Evolutionary conservation across 1,140 invertebrate species (phyloP).

Genomic region (Hylyphantes graminicola): DNA sequence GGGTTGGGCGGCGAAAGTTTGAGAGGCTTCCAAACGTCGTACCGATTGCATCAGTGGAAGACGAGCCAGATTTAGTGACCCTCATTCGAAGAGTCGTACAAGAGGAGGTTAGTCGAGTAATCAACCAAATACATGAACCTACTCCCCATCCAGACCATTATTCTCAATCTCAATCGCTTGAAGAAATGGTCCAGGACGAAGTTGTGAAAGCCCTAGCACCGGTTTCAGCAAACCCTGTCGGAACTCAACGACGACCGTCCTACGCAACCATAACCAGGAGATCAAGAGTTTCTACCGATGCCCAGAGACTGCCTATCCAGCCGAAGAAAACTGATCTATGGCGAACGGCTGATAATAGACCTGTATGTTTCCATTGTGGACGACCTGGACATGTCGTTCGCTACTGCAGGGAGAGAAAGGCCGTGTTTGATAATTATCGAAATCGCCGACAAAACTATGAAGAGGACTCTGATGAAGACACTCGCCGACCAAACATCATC

Average conservation of each 20-base stretch:
- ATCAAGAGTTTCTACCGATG: background rate
- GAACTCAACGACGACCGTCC: background rate
- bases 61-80: background rate
- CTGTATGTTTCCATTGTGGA: slow-evolving; percentile 3
- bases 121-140: background rate
- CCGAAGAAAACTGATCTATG: slow-evolving; percentile 16
- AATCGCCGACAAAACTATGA: background rate
- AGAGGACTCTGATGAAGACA: background rate
- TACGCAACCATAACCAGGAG: background rate
- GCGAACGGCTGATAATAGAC: background rate
- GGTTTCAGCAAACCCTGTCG: background rate
- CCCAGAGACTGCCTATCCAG: background rate
- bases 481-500: background rate
- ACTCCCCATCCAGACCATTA: background rate
- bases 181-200: slow-evolving; percentile 7
- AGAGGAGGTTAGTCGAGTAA: background rate
- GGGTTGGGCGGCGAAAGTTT: background rate
- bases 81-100: background rate
- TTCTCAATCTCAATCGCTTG: background rate
- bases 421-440: background rate
- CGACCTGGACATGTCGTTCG: slow-evolving; percentile 1
- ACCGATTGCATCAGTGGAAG: background rate
- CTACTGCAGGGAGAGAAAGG: background rate
- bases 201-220: background rate
- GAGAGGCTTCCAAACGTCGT: background rate